Base-by-base conservation (phyloP, 2,888 invertebrate genomes). In the Priapulus caudatus region DNA sequence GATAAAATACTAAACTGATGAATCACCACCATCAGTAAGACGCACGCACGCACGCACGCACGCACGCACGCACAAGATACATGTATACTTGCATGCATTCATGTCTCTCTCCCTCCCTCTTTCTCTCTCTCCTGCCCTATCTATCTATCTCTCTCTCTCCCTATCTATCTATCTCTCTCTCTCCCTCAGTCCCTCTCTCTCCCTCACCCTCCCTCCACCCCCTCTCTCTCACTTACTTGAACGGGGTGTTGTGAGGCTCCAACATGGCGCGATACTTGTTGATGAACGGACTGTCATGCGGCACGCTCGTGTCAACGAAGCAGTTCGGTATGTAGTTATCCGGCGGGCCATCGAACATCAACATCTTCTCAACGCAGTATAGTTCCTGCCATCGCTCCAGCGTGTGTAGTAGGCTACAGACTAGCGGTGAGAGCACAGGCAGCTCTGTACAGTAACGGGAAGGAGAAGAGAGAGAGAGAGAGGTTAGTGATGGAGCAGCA, bases 171-270 rank as follows among this genome's bases (percentile, higher is more conserved):
- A n/a, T n/a, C n/a, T n/a, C n/a, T n/a, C n/a, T n/a, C n/a, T n/a
- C n/a, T n/a, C n/a, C n/a, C n/a, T n/a, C n/a, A n/a, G n/a, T n/a
- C n/a, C n/a, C n/a, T n/a, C n/a, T n/a, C n/a, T n/a, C n/a, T n/a
- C n/a, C n/a, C n/a, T n/a, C n/a, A n/a, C n/a, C n/a, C n/a, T n/a
- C n/a, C n/a, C n/a, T n/a, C n/a, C n/a, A n/a, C n/a, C n/a, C n/a
- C n/a, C n/a, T n/a, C n/a, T n/a, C n/a, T n/a, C n/a, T n/a, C n/a
- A 73, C 78, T 71, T 68, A 80, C 79, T 78, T 78, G 74, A 98
- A 98, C 20, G 98, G 98, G 0, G 95, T 95, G 68, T 98, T 97
- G 60, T 84, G 83, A 61, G 86, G 86, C 62, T 93, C 92, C 60
- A 95, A 73, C 47, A 97, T 76, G 65, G 90, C 86, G 62, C 87